A percentile compares a stretch with the other conserved stretches of the same genome.
These are phyloP conservation scores for Callochromis pleurospilus DNA, from an alignment of 2,113 vertebrate genomes.

Conservation along the genomic window DNA sequence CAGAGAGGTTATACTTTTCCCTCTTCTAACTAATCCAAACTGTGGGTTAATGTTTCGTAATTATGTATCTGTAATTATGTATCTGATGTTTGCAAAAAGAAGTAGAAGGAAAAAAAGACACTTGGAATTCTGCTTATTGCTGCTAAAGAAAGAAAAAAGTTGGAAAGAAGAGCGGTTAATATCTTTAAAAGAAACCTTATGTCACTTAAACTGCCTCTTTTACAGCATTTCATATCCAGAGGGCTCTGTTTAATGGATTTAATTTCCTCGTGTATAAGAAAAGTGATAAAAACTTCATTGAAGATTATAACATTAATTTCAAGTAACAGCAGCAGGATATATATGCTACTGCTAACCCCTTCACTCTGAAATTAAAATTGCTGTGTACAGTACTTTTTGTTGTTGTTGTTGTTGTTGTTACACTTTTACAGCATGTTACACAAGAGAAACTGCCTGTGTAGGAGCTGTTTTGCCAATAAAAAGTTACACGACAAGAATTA, in stretches of 20 bases:
- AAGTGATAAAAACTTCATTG: conserved; percentile 61
- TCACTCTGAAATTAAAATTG: background rate
- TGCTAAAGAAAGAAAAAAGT: background rate
- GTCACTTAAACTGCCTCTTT: conserved; percentile 36
- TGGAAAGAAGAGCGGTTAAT: background rate
- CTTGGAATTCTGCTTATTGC: background rate
- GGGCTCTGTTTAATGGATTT: conserved; percentile 54
- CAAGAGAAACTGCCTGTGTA: background rate
- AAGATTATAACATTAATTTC: conserved; percentile 57
- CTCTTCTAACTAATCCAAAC: background rate
- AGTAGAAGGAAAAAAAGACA: background rate
- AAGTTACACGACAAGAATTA: background rate
- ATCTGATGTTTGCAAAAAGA: background rate
- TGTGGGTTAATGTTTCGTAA: background rate
- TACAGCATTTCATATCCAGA: conserved; percentile 47
- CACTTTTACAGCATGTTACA: background rate
- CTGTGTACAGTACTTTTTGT: background rate
- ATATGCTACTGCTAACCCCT: conserved; percentile 14
- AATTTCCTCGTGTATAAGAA: conserved; percentile 59
- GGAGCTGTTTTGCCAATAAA: background rate
- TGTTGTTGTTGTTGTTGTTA: background rate
- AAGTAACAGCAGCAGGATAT: conserved; percentile 24
- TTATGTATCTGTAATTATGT: background rate
- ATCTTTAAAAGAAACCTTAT: conserved; percentile 7
- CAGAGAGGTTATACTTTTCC: background rate